phyloP scores from a whole-genome alignment of 2,113 vertebrate species.

The Odobenus rosmarus region DNA sequence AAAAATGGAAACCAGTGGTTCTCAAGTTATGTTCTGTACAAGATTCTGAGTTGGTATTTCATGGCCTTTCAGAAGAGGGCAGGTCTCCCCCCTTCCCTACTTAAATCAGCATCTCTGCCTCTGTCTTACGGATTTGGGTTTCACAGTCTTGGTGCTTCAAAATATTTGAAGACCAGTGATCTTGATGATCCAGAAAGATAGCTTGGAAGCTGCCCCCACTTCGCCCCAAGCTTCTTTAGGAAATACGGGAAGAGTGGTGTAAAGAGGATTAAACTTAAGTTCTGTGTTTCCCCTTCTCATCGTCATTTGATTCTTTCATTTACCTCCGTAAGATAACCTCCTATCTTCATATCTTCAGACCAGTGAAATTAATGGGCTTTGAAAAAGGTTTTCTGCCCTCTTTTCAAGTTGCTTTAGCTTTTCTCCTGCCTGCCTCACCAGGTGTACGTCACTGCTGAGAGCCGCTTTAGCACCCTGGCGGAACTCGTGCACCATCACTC shows the following conservation, averaged over 20 bases:
- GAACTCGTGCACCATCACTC: slow-evolving; percentile 99
- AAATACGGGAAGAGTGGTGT: not conserved
- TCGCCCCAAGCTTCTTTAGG: not conserved
- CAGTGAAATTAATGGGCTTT: not conserved
- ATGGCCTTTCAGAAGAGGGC: not conserved
- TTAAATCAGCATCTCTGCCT: not conserved
- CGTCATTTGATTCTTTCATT: not conserved
- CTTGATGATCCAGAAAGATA: not conserved
- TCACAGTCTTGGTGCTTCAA: not conserved
- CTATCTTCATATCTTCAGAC: not conserved
- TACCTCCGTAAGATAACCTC: not conserved
- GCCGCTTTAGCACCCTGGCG: slow-evolving; percentile 96
- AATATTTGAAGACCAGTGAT: not conserved
- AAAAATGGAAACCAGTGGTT: slow-evolving; percentile 3
- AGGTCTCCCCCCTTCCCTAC: not conserved
- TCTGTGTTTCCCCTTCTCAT: not conserved
- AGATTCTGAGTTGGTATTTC: not conserved
- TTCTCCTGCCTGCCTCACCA: slow-evolving; percentile 61
- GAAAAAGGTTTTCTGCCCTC: not conserved
- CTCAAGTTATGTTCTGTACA: not conserved
- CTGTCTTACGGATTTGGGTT: not conserved
- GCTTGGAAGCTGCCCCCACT: not conserved
- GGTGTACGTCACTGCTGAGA: slow-evolving; percentile 99
- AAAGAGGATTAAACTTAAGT: not conserved
- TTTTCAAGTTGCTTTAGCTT: not conserved